Evolutionary conservation across 2,113 vertebrate species (phyloP).

Genomic region (Pipa parva): DNA sequence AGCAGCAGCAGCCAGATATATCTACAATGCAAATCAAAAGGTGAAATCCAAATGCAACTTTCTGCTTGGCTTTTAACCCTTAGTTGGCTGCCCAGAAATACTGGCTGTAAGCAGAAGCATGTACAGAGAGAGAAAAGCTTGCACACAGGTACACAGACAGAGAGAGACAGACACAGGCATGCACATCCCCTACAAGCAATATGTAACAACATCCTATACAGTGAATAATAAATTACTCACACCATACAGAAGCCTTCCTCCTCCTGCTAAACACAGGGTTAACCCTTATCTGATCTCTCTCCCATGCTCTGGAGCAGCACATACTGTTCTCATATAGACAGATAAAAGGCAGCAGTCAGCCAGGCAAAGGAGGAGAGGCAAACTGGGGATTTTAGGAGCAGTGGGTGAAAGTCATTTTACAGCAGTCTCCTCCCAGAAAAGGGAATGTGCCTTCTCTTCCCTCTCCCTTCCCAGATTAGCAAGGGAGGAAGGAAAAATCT

Average conservation of each 20-base stretch:
- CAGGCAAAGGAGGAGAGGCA: background rate
- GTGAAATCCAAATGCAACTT: background rate
- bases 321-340: background rate
- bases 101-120: too few relatives aligned
- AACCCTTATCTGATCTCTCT: too few relatives aligned
- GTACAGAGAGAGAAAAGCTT: too few relatives aligned
- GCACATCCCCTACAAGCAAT: too few relatives aligned
- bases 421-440: constrained; percentile 34
- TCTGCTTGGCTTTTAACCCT: background rate
- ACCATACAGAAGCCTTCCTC: too few relatives aligned
- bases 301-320: background rate
- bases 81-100: too few relatives aligned
- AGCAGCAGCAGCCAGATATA: constrained; percentile 44
- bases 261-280: too few relatives aligned
- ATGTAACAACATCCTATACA: too few relatives aligned
- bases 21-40: constrained; percentile 53
- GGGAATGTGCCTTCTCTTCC: constrained; percentile 51
- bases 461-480: constrained; percentile 57
- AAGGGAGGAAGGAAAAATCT: constrained; percentile 28
- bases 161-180: too few relatives aligned
- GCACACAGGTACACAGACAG: too few relatives aligned
- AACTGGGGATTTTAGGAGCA: background rate
- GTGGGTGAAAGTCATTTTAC: constrained; percentile 58
- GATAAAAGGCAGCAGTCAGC: background rate
- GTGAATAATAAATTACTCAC: too few relatives aligned